A percentile compares a stretch with the other conserved stretches of the same genome.
Evolutionary conservation across 2,888 invertebrate genomes (phyloP).

Genomic region (Euzetes globulus): DNA sequence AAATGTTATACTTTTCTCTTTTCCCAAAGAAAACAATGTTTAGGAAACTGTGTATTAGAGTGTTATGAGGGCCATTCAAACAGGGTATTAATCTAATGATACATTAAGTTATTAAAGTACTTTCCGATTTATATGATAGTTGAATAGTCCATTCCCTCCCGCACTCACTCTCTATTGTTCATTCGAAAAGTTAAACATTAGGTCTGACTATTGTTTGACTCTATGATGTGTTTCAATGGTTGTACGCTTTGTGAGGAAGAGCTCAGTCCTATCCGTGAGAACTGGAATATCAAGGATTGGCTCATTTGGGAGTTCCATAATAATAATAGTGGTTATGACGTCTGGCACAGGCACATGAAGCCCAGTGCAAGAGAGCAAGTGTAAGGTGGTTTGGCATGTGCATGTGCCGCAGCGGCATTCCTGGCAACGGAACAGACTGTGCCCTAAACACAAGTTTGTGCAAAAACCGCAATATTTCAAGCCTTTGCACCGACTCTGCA

Average conservation of each 20-base stretch:
- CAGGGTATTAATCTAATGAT: not conserved
- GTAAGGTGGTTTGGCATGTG: conserved; percentile 2
- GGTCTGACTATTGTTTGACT: not conserved
- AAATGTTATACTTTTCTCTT: not conserved
- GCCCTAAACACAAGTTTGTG: not conserved
- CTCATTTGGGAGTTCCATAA: conserved; percentile 24
- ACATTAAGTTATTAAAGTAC: conserved; percentile 1
- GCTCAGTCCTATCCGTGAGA: conserved; percentile 1
- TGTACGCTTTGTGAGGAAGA: not conserved
- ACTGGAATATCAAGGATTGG: conserved; percentile 28
- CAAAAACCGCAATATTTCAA: too few species aligned
- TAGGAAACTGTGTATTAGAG: not conserved
- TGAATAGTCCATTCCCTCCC: not conserved
- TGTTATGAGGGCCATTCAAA: not conserved
- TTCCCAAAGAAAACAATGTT: conserved; percentile 2
- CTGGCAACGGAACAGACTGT: not conserved
- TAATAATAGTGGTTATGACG: not conserved
- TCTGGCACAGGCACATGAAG: not conserved
- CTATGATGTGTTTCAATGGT: not conserved
- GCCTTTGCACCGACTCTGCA: too few species aligned
- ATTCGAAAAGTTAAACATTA: conserved; percentile 16
- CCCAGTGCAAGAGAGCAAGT: not conserved
- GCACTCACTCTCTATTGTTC: not conserved
- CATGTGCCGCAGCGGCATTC: too few species aligned
- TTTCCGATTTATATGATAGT: not conserved